Conservation (phyloP, 2,888 invertebrate genomes). For the Phymatocera aterrima region DNA sequence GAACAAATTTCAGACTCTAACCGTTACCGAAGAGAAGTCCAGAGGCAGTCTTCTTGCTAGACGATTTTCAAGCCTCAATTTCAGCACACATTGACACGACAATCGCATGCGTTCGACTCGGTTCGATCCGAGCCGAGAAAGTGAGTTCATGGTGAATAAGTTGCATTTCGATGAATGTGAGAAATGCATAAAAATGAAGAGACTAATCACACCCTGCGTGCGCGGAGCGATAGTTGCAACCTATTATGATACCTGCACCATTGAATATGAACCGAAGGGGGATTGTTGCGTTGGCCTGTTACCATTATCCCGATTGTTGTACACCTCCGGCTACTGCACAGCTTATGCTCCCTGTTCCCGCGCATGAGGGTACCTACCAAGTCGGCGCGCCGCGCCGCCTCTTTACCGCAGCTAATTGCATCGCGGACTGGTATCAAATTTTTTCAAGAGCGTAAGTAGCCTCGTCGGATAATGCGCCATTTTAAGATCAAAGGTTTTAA, state of each 20-base stretch:
- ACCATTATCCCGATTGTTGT: conserved; percentile 24
- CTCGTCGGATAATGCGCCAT: conserved; percentile 39
- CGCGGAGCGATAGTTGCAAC: not conserved
- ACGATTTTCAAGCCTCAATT: not conserved
- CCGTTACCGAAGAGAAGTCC: no score
- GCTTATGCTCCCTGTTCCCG: conserved; percentile 1
- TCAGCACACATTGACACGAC: not conserved
- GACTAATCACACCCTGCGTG: not conserved
- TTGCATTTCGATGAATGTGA: not conserved
- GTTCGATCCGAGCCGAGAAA: no score
- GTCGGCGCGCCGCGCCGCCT: conserved; percentile 20
- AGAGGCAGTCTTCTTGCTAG: not conserved
- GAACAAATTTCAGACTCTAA: no score
- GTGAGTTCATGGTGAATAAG: no score
- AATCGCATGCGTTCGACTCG: no score
- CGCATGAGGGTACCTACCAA: not conserved
- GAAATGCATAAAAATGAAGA: not conserved
- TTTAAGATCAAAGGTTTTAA: conserved; percentile 43
- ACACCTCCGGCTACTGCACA: conserved; percentile 11
- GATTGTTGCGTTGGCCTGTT: conserved; percentile 9
- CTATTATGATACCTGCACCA: conserved; percentile 15
- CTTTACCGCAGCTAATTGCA: conserved; percentile 40
- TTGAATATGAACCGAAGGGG: not conserved
- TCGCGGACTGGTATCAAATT: conserved; percentile 35
- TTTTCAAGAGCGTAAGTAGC: conserved; percentile 40